Evolutionary conservation across 2,113 vertebrate species (phyloP), one percentile per base, ranked within the genome.

Genomic region (Oreochromis tanganicae): DNA sequence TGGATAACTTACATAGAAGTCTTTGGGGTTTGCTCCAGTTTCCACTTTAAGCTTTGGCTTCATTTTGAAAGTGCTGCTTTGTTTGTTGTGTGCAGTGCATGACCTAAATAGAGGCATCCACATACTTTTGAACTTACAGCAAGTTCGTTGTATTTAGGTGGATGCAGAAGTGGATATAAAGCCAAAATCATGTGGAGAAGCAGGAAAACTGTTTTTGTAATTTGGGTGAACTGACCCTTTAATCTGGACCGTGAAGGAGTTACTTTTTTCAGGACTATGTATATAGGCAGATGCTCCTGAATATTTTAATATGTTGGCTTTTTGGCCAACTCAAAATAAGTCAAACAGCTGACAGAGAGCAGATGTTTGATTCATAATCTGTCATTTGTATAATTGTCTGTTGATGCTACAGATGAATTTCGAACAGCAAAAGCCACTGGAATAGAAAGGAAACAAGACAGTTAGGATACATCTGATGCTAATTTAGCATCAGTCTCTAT

Each of bases 321-420:
- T 78, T 78, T 52, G 73, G 73, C 73, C 4, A 78, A 78, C 29
- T 50, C 73, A 78, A 78, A 78, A 78, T 78, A 52, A 52, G 48
- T 78, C 17, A 52, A 52, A 34, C 73, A 78, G 73, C 29, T 63
- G 43, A 50, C 83, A 85, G 75, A 41, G 46, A 82, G 7, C 90
- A 91, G 90, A 92, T 90, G 90, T 90, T 89, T 89, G 83, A 38
- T 87, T 61, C 52, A 73, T 89, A 85, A 90, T 85, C 84, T 88
- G 8, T 87, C 61, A 82, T 82, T 91, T 84, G 38, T 90, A 10
- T 78, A 73, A 88, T 91, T 79, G 82, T 91, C 13, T 75, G 52
- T 46, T 84, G 21, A 86, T 55, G 66, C 56, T 85, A 59, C 66
- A 80, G 55, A 84, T 83, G 19, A 66, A 83, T 82, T 85, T 73